Evolutionary conservation across 2,888 invertebrate species (phyloP).

Genomic region (Iphiclides podalirius): DNA sequence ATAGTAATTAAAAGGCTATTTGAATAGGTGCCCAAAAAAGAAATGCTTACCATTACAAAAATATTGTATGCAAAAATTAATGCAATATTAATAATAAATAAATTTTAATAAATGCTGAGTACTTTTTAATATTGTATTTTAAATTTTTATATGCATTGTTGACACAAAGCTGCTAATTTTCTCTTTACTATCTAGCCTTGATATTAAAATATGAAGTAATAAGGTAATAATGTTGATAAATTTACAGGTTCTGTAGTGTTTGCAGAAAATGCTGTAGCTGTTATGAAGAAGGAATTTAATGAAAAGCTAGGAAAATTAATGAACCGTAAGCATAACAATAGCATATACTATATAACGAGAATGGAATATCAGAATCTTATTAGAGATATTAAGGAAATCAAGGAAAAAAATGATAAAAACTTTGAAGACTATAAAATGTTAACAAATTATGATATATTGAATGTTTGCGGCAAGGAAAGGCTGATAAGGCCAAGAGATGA

Average conservation of each 20-base stretch:
- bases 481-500: constrained; percentile 52
- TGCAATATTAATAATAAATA: too few relatives aligned
- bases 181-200: too few relatives aligned
- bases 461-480: constrained; percentile 44
- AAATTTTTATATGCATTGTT: too few relatives aligned
- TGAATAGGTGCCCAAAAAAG: too few relatives aligned
- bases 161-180: too few relatives aligned
- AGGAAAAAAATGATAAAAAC: constrained; percentile 44
- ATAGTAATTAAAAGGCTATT: too few relatives aligned
- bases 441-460: constrained; percentile 52
- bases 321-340: constrained; percentile 55
- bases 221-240: constrained; percentile 1
- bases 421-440: constrained; percentile 60
- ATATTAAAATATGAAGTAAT: neutral
- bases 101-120: too few relatives aligned
- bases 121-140: too few relatives aligned
- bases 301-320: constrained; percentile 46
- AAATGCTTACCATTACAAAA: too few relatives aligned
- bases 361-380: constrained; percentile 54
- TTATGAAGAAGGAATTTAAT: constrained; percentile 54
- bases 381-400: constrained; percentile 48
- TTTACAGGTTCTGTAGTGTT: constrained; percentile 44
- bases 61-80: too few relatives aligned
- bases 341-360: constrained; percentile 47
- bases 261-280: constrained; percentile 34